Base-by-base conservation (phyloP, 92 coral and sea anemone species). In the Pocillopora grandis region DNA sequence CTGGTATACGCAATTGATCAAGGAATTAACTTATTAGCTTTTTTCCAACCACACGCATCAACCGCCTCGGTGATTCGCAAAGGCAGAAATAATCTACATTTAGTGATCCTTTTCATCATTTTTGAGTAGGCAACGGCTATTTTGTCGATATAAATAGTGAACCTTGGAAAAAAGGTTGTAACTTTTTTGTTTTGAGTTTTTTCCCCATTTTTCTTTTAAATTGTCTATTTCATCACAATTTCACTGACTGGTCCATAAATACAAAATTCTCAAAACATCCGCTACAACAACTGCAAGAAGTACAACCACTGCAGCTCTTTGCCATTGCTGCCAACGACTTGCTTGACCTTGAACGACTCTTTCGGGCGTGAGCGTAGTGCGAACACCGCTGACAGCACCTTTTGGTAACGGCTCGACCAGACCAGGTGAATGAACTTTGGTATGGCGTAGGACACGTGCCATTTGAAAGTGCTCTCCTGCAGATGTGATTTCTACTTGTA, bases 311-410 rank as follows among this genome's bases (percentile, higher is more conserved):
- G 97, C 90, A 49, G 85, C 62, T 60, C 89, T 94, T 13, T 90
- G 75, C 96, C 95, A 92, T 71, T 65, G 69, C 15, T 80, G 90
- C 68, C 70, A 75, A 35, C 84, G 70, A 17, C 80, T 73, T 33
- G 80, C 72, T 36, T 67, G 37, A 23, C 20, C 52, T 37, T 65
- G 84, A 14, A 76, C 71, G 21, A 52, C 70, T 48, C 79, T 77
- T n/a, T 68, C 55, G 71, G 52, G 62, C 77, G 63, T 76, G 68
- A 74, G 10, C 35, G 87, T 88, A 63, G 72, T 77, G 59, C 80
- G 72, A 42, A 94, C 67, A 59, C 99, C 99, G 88, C 99, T 96
- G 92, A 96, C 97, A 88, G 58, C 92, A 52, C 99, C 99, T 79
- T 91, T 96, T 13, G 99, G 97, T 37, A 96, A 80, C 75, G 99